Conservation (phyloP, 1,140 invertebrate genomes). For the Psix sp. region DNA sequence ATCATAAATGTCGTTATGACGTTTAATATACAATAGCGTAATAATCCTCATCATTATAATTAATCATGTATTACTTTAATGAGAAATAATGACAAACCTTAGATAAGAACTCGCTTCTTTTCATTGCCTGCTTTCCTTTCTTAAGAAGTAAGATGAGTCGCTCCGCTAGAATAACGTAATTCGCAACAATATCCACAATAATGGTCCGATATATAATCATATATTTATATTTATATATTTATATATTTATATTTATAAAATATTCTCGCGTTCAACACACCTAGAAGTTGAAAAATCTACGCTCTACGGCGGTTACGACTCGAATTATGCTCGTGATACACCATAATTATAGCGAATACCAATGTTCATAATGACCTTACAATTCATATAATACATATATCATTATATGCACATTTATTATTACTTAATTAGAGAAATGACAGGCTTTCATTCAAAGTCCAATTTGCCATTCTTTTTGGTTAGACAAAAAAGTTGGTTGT, state of each 20-base stretch:
- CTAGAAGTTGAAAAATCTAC: slow-evolving; percentile 71
- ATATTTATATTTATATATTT: slow-evolving; percentile 46
- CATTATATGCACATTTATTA: slow-evolving; percentile 51
- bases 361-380: slow-evolving; percentile 60
- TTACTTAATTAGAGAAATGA: slow-evolving; percentile 45
- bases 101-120: slow-evolving; percentile 56
- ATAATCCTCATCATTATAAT: slow-evolving; percentile 54
- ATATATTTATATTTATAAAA: slow-evolving; percentile 63
- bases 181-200: slow-evolving; percentile 67
- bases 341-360: slow-evolving; percentile 62
- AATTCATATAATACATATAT: slow-evolving; percentile 54
- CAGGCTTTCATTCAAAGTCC: background rate
- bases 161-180: slow-evolving; percentile 53
- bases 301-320: slow-evolving; percentile 61
- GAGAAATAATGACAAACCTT: slow-evolving; percentile 62
- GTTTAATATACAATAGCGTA: slow-evolving; percentile 60
- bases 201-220: slow-evolving; percentile 60
- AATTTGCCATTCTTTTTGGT: background rate
- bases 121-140: slow-evolving; percentile 6
- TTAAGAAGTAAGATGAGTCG: slow-evolving; percentile 54
- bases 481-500: too few relatives aligned
- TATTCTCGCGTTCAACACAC: slow-evolving; percentile 67
- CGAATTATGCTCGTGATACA: slow-evolving; percentile 62
- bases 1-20: slow-evolving; percentile 66
- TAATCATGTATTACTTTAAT: slow-evolving; percentile 61